These are phyloP conservation scores for Ridgeia piscesae DNA, from an alignment of 1,140 invertebrate species.

Conservation along the genomic window DNA sequence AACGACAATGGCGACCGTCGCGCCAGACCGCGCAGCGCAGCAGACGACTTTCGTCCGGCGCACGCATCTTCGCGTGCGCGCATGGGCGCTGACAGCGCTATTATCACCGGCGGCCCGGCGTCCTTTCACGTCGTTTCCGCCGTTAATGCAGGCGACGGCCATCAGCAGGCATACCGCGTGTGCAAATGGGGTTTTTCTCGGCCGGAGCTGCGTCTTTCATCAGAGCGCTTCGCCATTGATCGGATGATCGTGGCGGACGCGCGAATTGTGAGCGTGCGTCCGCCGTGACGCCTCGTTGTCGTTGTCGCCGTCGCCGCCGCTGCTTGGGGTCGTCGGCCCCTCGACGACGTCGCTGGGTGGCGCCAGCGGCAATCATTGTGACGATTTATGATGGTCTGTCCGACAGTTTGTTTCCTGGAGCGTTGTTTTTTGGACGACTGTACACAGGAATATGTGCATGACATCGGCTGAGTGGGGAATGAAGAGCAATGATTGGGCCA, in stretches of 20 bases:
- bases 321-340: neutral
- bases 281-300: neutral
- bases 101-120: neutral
- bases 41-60: neutral
- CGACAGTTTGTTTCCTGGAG: neutral
- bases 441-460: neutral
- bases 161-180: neutral
- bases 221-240: neutral
- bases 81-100: neutral
- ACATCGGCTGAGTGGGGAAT: neutral
- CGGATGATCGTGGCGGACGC: neutral
- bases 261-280: neutral
- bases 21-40: neutral
- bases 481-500: neutral
- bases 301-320: neutral
- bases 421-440: neutral
- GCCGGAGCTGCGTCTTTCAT: neutral
- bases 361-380: neutral
- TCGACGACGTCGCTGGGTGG: neutral
- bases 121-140: neutral
- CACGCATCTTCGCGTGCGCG: neutral
- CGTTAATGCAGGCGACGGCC: neutral
- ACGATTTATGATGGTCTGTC: neutral
- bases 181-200: conserved; percentile 4
- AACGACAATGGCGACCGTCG: neutral